Evolutionary conservation across 2,888 invertebrate species (phyloP).

Genomic region (Lottia gigantea): DNA sequence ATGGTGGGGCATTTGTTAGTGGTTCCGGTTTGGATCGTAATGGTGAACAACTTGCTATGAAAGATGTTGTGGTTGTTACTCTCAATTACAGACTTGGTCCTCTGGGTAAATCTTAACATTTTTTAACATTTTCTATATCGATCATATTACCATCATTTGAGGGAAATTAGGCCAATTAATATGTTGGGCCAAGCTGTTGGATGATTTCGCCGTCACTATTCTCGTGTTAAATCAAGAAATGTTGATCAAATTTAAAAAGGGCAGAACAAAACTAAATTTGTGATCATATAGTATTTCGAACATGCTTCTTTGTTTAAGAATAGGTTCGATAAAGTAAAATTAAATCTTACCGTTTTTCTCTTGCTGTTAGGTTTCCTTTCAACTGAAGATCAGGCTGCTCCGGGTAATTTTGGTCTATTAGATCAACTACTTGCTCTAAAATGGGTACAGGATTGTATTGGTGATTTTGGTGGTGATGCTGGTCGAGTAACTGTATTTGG

Average conservation of each 20-base stretch:
- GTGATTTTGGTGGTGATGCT: conserved; percentile 2
- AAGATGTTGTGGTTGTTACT: background rate
- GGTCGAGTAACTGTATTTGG: background rate
- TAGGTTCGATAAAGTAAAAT: no score
- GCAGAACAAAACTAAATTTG: no score
- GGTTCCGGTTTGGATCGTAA: background rate
- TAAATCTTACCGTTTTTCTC: no score
- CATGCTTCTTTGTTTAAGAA: no score
- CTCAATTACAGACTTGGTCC: background rate
- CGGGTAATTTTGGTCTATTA: background rate
- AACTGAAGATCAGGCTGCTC: background rate
- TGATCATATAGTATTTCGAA: no score
- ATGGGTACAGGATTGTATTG: conserved; percentile 5
- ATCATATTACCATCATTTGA: no score
- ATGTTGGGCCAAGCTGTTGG: no score
- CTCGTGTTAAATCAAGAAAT: no score
- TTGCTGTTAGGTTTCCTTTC: background rate
- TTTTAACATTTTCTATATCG: background rate
- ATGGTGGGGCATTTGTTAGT: background rate
- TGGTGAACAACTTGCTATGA: background rate
- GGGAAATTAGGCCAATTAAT: no score
- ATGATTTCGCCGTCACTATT: no score
- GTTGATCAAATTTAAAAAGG: no score
- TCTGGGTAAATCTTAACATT: background rate
- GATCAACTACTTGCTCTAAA: background rate